These are phyloP conservation scores for Zenarchopterus dispar DNA, from an alignment of 2,797 vertebrate species.

Conservation along the genomic window DNA sequence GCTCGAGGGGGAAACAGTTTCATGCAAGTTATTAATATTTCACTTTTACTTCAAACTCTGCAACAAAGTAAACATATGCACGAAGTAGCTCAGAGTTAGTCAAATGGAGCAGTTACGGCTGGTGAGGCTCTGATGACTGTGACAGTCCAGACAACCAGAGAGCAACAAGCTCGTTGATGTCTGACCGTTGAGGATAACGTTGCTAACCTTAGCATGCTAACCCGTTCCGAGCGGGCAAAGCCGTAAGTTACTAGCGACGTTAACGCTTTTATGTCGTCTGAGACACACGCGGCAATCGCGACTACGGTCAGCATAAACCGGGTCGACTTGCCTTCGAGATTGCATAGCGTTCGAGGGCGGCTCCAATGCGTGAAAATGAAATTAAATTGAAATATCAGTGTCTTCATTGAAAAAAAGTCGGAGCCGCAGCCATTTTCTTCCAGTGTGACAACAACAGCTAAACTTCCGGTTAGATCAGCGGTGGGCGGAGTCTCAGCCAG, in stretches of 20 bases:
- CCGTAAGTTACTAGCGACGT: slow-evolving; percentile 70
- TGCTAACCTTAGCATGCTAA: slow-evolving; percentile 75
- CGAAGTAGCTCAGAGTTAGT: not conserved
- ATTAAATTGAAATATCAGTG: slow-evolving; percentile 80
- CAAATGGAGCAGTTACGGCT: not conserved
- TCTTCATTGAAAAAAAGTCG: slow-evolving; percentile 87
- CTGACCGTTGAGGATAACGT: slow-evolving; percentile 62
- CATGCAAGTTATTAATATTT: slow-evolving; percentile 40
- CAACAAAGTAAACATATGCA: not conserved
- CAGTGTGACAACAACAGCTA: slow-evolving; percentile 89
- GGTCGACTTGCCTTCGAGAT: slow-evolving; percentile 76
- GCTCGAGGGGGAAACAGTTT: slow-evolving; percentile 43
- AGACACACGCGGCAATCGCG: slow-evolving; percentile 28
- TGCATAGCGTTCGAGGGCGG: slow-evolving; percentile 77
- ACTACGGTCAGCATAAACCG: slow-evolving; percentile 31
- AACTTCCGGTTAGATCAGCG: slow-evolving; percentile 81
- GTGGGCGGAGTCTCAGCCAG: slow-evolving; percentile 67
- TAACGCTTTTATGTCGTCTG: slow-evolving; percentile 36
- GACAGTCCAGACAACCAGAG: slow-evolving; percentile 35
- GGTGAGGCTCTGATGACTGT: slow-evolving; percentile 18
- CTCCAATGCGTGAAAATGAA: slow-evolving; percentile 71
- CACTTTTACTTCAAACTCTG: not conserved
- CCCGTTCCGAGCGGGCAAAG: slow-evolving; percentile 58
- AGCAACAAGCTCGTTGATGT: slow-evolving; percentile 75
- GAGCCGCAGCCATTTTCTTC: slow-evolving; percentile 87